These are phyloP conservation scores for Rhagonycha fulva DNA, from an alignment of 2,888 invertebrate genomes.

Conservation along the genomic window DNA sequence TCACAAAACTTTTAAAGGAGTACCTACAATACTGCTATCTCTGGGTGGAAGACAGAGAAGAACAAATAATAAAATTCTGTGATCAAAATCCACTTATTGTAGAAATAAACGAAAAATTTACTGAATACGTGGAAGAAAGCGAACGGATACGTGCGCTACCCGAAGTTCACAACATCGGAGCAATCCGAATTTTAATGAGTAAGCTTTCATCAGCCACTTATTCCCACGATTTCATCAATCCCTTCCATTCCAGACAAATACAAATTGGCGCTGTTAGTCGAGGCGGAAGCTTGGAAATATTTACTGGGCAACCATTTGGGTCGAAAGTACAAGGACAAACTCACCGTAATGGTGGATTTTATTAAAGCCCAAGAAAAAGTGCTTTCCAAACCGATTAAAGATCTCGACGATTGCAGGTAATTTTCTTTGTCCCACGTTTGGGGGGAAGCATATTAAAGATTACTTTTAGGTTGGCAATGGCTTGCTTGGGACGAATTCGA, in stretches of 20 bases:
- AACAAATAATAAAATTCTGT: slow-evolving; percentile 70
- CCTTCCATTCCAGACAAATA: slow-evolving; percentile 59
- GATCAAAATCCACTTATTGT: slow-evolving; percentile 73
- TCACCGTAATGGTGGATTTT: slow-evolving; percentile 73
- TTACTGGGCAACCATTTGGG: slow-evolving; percentile 72
- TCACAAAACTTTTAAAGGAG: slow-evolving; percentile 52
- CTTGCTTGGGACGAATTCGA: slow-evolving; percentile 73
- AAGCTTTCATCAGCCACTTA: slow-evolving; percentile 25
- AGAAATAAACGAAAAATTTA: slow-evolving; percentile 76
- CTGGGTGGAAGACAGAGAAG: slow-evolving; percentile 75
- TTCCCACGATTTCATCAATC: neutral
- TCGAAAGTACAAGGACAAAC: slow-evolving; percentile 69
- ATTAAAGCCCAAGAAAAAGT: slow-evolving; percentile 76
- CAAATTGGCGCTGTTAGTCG: slow-evolving; percentile 69
- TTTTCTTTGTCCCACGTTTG: neutral
- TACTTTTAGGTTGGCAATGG: slow-evolving; percentile 70
- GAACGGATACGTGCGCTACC: slow-evolving; percentile 66
- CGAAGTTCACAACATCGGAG: slow-evolving; percentile 70
- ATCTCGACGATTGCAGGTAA: slow-evolving; percentile 72
- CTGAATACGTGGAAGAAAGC: slow-evolving; percentile 70
- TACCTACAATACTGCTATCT: slow-evolving; percentile 67
- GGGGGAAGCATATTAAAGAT: neutral
- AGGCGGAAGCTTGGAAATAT: slow-evolving; percentile 80
- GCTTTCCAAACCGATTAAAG: slow-evolving; percentile 70
- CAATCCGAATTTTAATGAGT: slow-evolving; percentile 78